Evolutionary conservation across 2,797 vertebrate genomes (phyloP).

Genomic region (Etheostoma nigrum): DNA sequence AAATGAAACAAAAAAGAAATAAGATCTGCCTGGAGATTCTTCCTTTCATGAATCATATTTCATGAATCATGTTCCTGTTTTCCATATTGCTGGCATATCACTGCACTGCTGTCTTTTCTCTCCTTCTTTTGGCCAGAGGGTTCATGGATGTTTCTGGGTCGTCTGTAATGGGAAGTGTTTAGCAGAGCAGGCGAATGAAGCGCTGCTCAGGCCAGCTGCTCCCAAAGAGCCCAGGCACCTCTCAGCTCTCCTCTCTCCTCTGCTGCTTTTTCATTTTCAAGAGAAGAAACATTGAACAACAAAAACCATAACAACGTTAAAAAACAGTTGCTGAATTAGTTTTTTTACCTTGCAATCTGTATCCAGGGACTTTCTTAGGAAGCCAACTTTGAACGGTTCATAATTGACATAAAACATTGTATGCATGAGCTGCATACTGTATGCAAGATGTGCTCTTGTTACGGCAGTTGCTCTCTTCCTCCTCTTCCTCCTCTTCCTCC

Average conservation of each 20-base stretch:
- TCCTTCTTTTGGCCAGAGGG: constrained; percentile 39
- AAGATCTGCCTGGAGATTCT: constrained; percentile 29
- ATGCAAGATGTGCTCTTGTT: constrained; percentile 46
- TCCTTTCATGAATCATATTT: constrained; percentile 41
- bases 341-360: constrained; percentile 1
- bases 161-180: constrained; percentile 73
- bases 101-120: not conserved
- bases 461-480: constrained; percentile 36
- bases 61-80: constrained; percentile 44
- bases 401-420: constrained; percentile 42
- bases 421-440: constrained; percentile 18
- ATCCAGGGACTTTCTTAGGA: constrained; percentile 13
- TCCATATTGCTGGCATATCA: constrained; percentile 8
- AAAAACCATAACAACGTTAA: not conserved
- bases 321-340: not conserved
- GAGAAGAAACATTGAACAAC: not conserved
- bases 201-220: constrained; percentile 61
- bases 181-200: constrained; percentile 62
- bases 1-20: constrained; percentile 40
- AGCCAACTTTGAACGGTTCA: constrained; percentile 8
- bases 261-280: not conserved
- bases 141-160: constrained; percentile 66
- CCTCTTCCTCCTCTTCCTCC: constrained; percentile 9
- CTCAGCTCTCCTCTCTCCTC: constrained; percentile 11
- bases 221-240: constrained; percentile 32